phyloP scores from a whole-genome alignment of 2,113 vertebrate species.

The Seriola rivoliana region DNA sequence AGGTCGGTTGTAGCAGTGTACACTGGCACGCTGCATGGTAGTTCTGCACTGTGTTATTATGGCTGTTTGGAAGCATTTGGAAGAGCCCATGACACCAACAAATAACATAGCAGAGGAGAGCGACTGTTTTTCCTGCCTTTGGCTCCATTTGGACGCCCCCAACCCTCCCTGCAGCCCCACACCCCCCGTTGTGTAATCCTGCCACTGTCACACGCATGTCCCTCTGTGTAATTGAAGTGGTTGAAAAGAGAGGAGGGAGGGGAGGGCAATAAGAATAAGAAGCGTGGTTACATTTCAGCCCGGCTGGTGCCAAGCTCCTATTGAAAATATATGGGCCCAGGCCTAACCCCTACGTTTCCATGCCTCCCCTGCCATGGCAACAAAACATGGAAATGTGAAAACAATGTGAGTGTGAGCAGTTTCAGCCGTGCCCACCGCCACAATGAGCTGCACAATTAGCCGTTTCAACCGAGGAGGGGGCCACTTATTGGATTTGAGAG shows the following conservation, averaged over 20 bases:
- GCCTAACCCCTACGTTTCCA: constrained; percentile 45
- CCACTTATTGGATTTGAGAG: constrained; percentile 52
- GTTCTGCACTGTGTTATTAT: constrained; percentile 54
- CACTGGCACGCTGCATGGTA: constrained; percentile 49
- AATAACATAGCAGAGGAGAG: constrained; percentile 50
- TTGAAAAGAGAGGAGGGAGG: constrained; percentile 16
- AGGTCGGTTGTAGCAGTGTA: constrained; percentile 35
- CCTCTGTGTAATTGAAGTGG: constrained; percentile 57
- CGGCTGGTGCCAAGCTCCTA: constrained; percentile 42
- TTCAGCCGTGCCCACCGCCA: constrained; percentile 13
- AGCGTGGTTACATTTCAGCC: constrained; percentile 51
- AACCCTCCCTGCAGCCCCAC: not conserved
- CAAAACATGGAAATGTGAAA: constrained; percentile 65
- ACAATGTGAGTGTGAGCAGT: constrained; percentile 54
- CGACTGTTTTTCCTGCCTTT: constrained; percentile 47
- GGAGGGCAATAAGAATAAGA: constrained; percentile 39
- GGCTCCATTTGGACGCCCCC: constrained; percentile 46
- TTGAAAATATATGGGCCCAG: constrained; percentile 49
- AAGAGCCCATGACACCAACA: constrained; percentile 53
- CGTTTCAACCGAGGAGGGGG: constrained; percentile 20
- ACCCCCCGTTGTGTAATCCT: constrained; percentile 50
- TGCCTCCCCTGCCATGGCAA: constrained; percentile 66
- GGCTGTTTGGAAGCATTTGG: constrained; percentile 42
- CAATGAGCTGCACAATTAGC: constrained; percentile 61
- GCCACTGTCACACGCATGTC: constrained; percentile 46